Base-by-base conservation (phyloP, 2,888 invertebrate genomes). In the Eulithis prunata region DNA sequence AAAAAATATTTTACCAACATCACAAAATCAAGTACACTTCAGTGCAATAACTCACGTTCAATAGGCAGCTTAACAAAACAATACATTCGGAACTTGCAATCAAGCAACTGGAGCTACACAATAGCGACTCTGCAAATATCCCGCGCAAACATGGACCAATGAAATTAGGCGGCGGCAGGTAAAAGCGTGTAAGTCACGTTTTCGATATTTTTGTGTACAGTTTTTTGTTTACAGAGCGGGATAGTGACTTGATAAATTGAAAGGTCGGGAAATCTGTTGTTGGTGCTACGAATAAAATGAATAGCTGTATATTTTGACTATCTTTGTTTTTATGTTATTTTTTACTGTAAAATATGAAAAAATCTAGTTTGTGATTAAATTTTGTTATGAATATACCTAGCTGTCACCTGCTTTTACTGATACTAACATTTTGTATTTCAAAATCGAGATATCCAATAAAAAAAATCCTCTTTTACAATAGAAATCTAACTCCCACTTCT, bases 201-300 rank as follows among this genome's bases (percentile, higher is more conserved):
- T 64, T 66, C 66, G 61, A 69, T 69, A 66, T 69, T 69, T 69
- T 55, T 64, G 69, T 69, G 62, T 69, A 61, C 60, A 64, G 51
- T 61, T 68, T 61, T 62, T 62, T 64, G 64, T 64, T 64, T 68
- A 49, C 54, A 14, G 10, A 41, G 41, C 41, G 14, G 53, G 59
- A 67, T 59, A 66, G 62, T 66, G 66, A 66, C 55, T 59, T 67
- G 67, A 67, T 67, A 67, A 67, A 67, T 67, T 62, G 66, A 43
- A 52, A 62, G 58, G 49, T 62, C 41, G 58, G 55, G 49, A 28
- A 43, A 45, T 55, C 47, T 47, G 32, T 46, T 65, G 56, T 61
- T 55, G 43, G 51, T 38, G 12, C 49, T 32, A 47, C 49, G 45
- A 56, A 62, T 62, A 60, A 56, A 56, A 38, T 47, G 54, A 51